A percentile compares a stretch with the other conserved stretches of the same genome.
Conservation (phyloP, 2,797 vertebrate genomes). For the Urocyon cinereoargenteus region DNA sequence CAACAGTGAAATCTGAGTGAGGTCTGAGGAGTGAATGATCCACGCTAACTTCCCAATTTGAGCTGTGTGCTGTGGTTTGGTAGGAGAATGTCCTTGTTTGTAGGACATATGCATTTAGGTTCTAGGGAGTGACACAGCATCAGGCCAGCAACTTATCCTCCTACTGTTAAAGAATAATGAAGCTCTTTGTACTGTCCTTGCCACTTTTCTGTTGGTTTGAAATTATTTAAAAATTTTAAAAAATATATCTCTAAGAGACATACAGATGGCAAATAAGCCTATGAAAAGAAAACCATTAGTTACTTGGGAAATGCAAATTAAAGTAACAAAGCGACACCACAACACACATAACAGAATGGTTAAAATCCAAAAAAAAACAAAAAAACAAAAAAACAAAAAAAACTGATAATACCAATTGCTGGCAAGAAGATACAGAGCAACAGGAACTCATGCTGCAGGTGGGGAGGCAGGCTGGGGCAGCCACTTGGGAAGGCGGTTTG, state of each 20-base stretch:
- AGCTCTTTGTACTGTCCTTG: not conserved
- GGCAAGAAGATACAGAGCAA: not conserved
- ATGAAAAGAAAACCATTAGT: slow-evolving; percentile 10
- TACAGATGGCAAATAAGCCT: not conserved
- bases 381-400: too few species aligned
- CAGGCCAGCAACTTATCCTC: not conserved
- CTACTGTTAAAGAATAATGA: not conserved
- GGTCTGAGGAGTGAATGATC: not conserved
- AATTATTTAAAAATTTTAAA: slow-evolving; percentile 32
- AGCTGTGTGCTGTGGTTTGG: not conserved
- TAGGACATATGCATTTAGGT: not conserved
- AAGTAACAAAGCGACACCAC: not conserved
- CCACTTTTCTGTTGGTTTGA: not conserved
- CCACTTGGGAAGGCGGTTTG: not conserved
- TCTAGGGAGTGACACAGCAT: not conserved
- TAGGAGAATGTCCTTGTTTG: not conserved
- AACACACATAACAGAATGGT: not conserved
- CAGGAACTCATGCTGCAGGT: not conserved
- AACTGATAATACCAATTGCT: not conserved
- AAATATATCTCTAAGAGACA: not conserved
- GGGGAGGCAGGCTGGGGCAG: not conserved
- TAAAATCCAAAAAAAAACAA: not conserved
- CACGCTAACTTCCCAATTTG: not conserved
- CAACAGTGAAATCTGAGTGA: not conserved
- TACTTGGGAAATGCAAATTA: not conserved